Conservation (phyloP, 2,888 invertebrate genomes). For the Eupithecia vulgata region DNA sequence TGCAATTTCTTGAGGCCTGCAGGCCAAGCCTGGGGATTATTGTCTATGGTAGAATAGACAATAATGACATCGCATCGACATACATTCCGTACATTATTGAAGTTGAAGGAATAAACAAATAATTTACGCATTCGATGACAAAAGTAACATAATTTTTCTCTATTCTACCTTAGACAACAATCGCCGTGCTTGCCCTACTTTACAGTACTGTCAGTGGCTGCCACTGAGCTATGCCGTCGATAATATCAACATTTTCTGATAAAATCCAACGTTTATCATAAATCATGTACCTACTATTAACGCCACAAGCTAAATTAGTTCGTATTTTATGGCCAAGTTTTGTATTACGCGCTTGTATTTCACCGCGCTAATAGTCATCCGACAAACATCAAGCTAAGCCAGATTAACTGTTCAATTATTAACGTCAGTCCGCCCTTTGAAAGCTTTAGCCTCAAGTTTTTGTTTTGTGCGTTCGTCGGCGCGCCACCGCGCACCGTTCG, state of each 20-base stretch:
- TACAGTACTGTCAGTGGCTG: background rate
- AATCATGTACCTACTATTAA: background rate
- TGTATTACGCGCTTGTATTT: background rate
- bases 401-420: constrained; percentile 15
- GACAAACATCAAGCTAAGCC: constrained; percentile 5
- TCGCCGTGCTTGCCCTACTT: too few relatives aligned
- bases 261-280: too few relatives aligned
- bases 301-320: background rate
- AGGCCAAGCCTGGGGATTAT: too few relatives aligned
- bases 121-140: too few relatives aligned
- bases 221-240: background rate
- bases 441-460: constrained; percentile 26
- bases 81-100: too few relatives aligned
- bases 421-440: constrained; percentile 10
- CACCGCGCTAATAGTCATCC: background rate
- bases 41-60: too few relatives aligned
- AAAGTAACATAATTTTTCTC: too few relatives aligned
- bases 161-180: too few relatives aligned
- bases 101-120: too few relatives aligned
- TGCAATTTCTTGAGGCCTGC: background rate
- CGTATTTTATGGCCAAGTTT: background rate
- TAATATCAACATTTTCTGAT: background rate
- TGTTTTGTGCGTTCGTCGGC: constrained; percentile 37
- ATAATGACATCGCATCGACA: too few relatives aligned
- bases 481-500: too few relatives aligned